Conservation (phyloP, 1,140 invertebrate species). For the Conus ventricosus region DNA sequence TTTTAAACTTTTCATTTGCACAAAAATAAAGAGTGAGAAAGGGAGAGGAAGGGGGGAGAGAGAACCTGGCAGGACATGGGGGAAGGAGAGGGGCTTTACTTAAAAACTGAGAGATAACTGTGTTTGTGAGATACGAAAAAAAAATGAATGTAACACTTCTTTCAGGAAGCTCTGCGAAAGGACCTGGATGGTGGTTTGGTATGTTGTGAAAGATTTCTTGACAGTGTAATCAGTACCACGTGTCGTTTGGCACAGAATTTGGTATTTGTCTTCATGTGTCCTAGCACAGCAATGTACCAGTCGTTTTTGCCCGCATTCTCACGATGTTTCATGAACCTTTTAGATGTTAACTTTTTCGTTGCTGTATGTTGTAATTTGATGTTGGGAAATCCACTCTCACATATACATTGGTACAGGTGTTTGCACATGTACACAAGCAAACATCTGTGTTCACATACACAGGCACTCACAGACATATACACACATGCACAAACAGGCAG, state of each 20-base stretch:
- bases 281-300: too few species aligned
- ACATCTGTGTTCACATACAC: neutral
- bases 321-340: neutral
- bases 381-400: too few species aligned
- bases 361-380: neutral
- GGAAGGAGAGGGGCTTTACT: neutral
- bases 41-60: neutral
- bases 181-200: slow-evolving; percentile 10
- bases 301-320: neutral
- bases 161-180: slow-evolving; percentile 22
- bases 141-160: neutral
- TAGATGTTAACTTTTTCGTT: neutral
- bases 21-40: too few species aligned
- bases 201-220: neutral
- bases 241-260: neutral
- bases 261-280: neutral
- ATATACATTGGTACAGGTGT: too few species aligned
- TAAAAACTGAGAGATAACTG: too few species aligned
- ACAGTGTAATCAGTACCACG: neutral
- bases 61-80: neutral
- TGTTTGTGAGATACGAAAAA: too few species aligned
- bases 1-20: too few species aligned
- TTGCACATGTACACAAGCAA: neutral
- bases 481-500: too few species aligned
- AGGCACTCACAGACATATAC: neutral